Evolutionary conservation across 2,888 invertebrate species (phyloP), one percentile per base, ranked within the genome.

Genomic region (Pinctada fucata): DNA sequence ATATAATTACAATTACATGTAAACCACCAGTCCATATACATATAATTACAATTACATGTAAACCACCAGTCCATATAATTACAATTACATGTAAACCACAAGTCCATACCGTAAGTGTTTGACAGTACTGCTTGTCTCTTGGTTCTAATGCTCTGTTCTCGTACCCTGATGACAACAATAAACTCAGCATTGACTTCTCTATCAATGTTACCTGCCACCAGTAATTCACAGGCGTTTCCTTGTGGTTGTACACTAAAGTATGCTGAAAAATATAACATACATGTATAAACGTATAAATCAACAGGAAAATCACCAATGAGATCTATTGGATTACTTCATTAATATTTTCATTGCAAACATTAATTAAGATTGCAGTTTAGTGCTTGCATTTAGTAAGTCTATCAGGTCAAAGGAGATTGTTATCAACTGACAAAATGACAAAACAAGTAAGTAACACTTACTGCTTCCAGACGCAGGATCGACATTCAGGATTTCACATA

Each of bases 191-290:
- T 94, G 0, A 94, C 94, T 92, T 98, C 97, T 90, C 95, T 96
- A 91, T 98, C 97, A 64, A 98, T 92, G 4, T 89, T 84, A 48
- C 88, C 86, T 88, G 95, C 95, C n/a, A 97, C 93, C 88, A 95
- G 95, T 45, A 98, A 93, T 2, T 96, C 96, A 89, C 98, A 98
- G 87, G 97, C 96, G 74, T 96, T 94, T 79, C 97, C 96, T 85
- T 96, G 95, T 2, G 95, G 96, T 58, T 96, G 94, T 84, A 85
- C 80, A 48, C 72, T 52, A 80, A 87, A 86, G 45, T 84, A 63
- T 63, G 68, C 84, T 85, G 81, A n/a, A 79, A 80, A 47, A 16
- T 58, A 58, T 10, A 13, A 10, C 58, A 58, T 13, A 31, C 31
- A 31, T 31, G n/a, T n/a, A n/a, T n/a, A n/a, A n/a, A 31, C 1